Conservation (phyloP, 2,888 invertebrate genomes). For the Drosophila anceps region DNA sequence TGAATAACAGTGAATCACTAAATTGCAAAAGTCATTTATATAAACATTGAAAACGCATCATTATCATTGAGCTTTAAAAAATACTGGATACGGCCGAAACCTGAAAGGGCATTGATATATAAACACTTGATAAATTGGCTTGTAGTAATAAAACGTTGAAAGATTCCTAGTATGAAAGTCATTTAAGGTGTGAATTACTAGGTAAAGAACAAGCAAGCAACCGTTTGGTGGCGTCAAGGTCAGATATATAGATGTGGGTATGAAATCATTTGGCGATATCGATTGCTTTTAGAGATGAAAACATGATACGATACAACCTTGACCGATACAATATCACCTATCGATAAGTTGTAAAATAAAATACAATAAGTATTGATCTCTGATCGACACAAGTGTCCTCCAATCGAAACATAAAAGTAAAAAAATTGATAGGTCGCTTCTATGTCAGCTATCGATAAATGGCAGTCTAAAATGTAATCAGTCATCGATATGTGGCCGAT, state of each 20-base stretch:
- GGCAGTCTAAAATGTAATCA: too few relatives aligned
- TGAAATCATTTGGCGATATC: neutral
- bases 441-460: too few relatives aligned
- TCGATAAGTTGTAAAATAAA: neutral
- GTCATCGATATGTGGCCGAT: too few relatives aligned
- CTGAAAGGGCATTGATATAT: neutral
- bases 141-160: neutral
- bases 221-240: neutral
- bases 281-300: neutral
- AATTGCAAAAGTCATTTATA: conserved; percentile 7
- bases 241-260: neutral
- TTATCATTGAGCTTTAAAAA: neutral
- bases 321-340: neutral
- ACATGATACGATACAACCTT: too few relatives aligned
- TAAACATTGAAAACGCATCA: neutral
- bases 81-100: neutral
- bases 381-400: too few relatives aligned
- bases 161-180: neutral
- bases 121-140: neutral
- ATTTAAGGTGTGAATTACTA: conserved; percentile 14
- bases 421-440: too few relatives aligned
- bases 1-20: conserved; percentile 11
- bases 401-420: too few relatives aligned
- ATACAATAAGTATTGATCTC: too few relatives aligned
- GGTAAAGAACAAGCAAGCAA: neutral